Evolutionary conservation across 2,888 invertebrate genomes (phyloP), one percentile per base, ranked within the genome.

Genomic region (Cactoblastis cactorum): DNA sequence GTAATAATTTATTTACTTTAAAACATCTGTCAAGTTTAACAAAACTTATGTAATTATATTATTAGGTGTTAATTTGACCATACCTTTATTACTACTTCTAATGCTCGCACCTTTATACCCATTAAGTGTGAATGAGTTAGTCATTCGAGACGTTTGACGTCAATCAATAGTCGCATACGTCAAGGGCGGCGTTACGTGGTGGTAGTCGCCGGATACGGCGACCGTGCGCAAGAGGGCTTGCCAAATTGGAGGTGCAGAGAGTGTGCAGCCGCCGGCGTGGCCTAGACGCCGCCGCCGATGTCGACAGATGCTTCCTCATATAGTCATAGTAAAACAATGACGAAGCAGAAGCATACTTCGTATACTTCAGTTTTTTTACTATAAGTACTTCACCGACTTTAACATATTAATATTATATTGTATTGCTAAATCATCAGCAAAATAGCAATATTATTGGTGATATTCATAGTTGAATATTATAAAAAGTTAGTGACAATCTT

Each of bases 251-350:
- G 58, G 54, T 56, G 63, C 58, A 49, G 18, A 49, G 33, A n/a
- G 11, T 8, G 41, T 41, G 49, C 53, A 51, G 35, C 53, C 43
- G 45, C 52, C 56, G n/a, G n/a, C n/a, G 8, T 6, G 55, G 56
- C 57, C 64, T 65, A 65, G 61, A 55, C 70, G 63, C 56, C 58
- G 62, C n/a, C n/a, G n/a, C n/a, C n/a, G n/a, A n/a, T 62, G 74
- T 49, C 67, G 83, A 83, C 80, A 71, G 80, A 83, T 74, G 72
- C 77, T 78, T 83, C 83, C 83, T 78, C 67, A 61, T 66, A 56
- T 62, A 59, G 70, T 61, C 60, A 15, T 15, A 6, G 14, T 37
- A 37, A 15, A 37, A 17, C 17, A 37, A 1, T 17, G 1, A 37
- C 4, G 6, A 14, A 2, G n/a, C 8, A 35, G 34, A 35, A 35